Percentiles rank a stretch among this genome's conserved stretches.
These are phyloP conservation scores for Catostylus mosaicus DNA, from an alignment of 30 jellyfish, hydroid and myxozoan genomes.

Conservation along the genomic window DNA sequence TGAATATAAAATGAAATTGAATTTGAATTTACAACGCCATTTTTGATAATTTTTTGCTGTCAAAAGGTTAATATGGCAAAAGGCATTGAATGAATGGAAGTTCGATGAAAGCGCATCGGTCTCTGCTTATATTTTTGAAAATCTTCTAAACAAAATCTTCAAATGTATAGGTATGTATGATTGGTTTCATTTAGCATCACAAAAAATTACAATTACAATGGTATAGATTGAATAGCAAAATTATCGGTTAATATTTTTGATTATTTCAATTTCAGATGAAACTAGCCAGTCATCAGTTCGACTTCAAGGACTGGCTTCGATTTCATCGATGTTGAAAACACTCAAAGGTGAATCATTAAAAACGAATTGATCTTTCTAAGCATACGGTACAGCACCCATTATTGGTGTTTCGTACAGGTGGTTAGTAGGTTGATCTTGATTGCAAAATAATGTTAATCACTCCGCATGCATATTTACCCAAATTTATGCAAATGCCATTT, in stretches of 20 bases:
- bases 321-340: conserved; percentile 25
- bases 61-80: conserved; percentile 64
- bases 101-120: conserved; percentile 17
- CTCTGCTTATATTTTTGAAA: conserved; percentile 21
- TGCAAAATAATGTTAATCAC: no score
- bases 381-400: no score
- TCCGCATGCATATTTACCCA: no score
- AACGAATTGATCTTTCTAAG: not conserved
- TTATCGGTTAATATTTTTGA: not conserved
- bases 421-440: no score
- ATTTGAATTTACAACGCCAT: no score
- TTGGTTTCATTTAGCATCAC: not conserved
- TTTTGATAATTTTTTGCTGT: conserved; percentile 3
- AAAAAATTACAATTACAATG: no score
- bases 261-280: conserved; percentile 26
- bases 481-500: no score
- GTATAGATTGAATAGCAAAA: no score
- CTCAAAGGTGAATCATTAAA: conserved; percentile 26
- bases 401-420: no score
- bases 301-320: conserved; percentile 49
- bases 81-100: conserved; percentile 58
- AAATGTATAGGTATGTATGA: conserved; percentile 46
- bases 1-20: no score
- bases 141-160: conserved; percentile 44
- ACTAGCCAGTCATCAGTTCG: conserved; percentile 71